Evolutionary conservation across 2,888 invertebrate species (phyloP).

Genomic region (Brachylomia viminalis): DNA sequence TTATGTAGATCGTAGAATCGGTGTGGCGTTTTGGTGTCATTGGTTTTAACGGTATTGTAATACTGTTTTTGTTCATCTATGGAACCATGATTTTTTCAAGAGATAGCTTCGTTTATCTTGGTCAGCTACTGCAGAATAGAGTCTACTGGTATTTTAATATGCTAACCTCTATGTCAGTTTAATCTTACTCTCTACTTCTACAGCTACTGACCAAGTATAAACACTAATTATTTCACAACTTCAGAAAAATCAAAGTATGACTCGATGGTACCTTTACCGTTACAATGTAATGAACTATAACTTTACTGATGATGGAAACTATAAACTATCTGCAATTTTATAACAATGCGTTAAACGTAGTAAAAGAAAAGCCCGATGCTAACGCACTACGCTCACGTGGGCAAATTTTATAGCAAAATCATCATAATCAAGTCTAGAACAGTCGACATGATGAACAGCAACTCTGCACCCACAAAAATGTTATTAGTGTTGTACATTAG

Average conservation of each 20-base stretch:
- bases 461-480: conserved; percentile 35
- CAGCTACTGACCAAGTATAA: no score
- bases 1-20: not conserved
- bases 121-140: not conserved
- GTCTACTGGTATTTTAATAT: not conserved
- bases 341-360: not conserved
- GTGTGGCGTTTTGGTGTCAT: not conserved
- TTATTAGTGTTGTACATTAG: conserved; percentile 52
- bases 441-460: conserved; percentile 8
- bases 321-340: not conserved
- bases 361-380: not conserved
- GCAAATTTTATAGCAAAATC: conserved; percentile 1
- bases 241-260: no score
- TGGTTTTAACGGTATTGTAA: not conserved
- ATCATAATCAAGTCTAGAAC: not conserved
- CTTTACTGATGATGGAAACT: no score
- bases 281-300: no score
- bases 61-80: not conserved
- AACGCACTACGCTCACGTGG: not conserved
- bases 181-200: no score
- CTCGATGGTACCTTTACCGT: no score
- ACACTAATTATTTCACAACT: no score
- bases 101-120: not conserved
- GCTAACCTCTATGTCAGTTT: not conserved
- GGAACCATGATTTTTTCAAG: not conserved